Conservation (phyloP, 2,888 invertebrate genomes). For the Fabriciana adippe region DNA sequence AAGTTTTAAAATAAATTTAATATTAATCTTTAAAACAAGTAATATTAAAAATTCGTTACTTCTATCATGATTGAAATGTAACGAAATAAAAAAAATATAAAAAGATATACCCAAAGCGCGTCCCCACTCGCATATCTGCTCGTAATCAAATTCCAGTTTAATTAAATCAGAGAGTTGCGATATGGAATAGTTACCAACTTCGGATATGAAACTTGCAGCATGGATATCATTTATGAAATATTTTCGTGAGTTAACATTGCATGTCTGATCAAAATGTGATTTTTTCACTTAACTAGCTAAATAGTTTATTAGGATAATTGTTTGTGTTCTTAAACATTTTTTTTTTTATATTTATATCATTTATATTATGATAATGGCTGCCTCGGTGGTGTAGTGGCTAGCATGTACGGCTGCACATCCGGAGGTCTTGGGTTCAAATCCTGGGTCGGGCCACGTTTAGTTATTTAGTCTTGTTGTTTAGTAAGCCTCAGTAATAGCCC, state of each 20-base stretch:
- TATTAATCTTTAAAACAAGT: background rate
- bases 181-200: conserved; percentile 44
- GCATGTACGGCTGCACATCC: no score
- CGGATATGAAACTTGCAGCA: conserved; percentile 29
- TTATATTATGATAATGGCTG: no score
- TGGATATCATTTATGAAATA: conserved; percentile 31
- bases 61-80: conserved; percentile 25
- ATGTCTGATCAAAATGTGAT: background rate
- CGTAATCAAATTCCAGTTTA: conserved; percentile 55
- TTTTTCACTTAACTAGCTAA: background rate
- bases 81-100: conserved; percentile 26
- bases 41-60: conserved; percentile 6
- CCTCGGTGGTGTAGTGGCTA: no score
- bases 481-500: no score
- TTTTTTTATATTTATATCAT: no score
- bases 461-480: no score
- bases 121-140: conserved; percentile 33
- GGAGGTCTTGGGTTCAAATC: no score
- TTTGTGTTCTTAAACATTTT: no score
- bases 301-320: no score
- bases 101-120: conserved; percentile 38
- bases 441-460: no score
- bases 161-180: conserved; percentile 53
- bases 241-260: conserved; percentile 18
- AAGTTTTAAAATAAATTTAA: no score